Evolutionary conservation across 1,140 invertebrate species (phyloP).

Genomic region (Acromyrmex echinatior): DNA sequence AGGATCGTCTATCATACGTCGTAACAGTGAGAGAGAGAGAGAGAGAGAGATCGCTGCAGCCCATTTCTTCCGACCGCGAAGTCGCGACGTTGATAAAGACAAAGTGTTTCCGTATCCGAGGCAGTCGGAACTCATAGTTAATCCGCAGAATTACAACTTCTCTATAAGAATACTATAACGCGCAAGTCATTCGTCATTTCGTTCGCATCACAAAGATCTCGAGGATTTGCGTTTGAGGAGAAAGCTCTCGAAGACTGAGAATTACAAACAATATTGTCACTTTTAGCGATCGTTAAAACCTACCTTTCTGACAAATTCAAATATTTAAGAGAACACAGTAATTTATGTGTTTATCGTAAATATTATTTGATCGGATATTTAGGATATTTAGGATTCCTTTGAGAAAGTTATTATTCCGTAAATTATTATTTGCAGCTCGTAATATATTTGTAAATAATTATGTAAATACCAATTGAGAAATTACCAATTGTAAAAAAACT

Average conservation of each 20-base stretch:
- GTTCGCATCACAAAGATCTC: not conserved
- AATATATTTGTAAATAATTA: slow-evolving; percentile 9
- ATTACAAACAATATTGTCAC: not conserved
- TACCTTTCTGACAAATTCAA: not conserved
- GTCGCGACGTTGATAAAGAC: slow-evolving; percentile 60
- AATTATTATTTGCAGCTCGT: slow-evolving; percentile 4
- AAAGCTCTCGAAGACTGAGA: not conserved
- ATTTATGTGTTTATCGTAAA: slow-evolving; percentile 29
- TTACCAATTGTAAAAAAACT: slow-evolving; percentile 6
- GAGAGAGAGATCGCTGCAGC: not conserved
- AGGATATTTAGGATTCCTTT: not conserved
- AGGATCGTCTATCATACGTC: slow-evolving; percentile 48
- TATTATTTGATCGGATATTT: not conserved
- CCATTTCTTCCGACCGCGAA: slow-evolving; percentile 36
- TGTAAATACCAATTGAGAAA: slow-evolving; percentile 4
- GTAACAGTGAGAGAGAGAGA: not conserved
- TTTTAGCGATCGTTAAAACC: not conserved
- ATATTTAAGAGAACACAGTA: not conserved
- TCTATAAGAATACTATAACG: slow-evolving; percentile 50
- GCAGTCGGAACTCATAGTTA: slow-evolving; percentile 37
- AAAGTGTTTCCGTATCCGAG: slow-evolving; percentile 56
- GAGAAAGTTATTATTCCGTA: not conserved
- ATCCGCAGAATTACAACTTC: slow-evolving; percentile 58
- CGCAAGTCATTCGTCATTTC: slow-evolving; percentile 38
- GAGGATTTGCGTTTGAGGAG: not conserved